A percentile compares a stretch with the other conserved stretches of the same genome.
Evolutionary conservation across 2,113 vertebrate species (phyloP).

Genomic region (Daubentonia madagascariensis): DNA sequence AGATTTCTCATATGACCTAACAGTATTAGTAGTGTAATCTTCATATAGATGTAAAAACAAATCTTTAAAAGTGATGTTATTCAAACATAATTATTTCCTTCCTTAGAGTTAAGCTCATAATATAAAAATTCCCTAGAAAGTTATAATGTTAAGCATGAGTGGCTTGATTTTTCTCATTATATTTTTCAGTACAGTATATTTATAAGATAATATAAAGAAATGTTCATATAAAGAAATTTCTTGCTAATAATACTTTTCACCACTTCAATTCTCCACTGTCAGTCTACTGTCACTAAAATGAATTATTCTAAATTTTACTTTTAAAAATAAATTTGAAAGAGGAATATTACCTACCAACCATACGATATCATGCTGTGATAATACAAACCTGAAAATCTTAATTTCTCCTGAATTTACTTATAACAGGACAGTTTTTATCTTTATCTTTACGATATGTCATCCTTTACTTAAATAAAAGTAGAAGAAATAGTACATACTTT

Average conservation of each 20-base stretch:
- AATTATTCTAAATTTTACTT: neutral
- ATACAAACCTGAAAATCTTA: neutral
- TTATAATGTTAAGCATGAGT: neutral
- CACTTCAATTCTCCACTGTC: neutral
- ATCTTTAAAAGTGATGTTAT: neutral
- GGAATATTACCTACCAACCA: neutral
- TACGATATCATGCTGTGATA: neutral
- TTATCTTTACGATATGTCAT: neutral
- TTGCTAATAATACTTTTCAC: neutral
- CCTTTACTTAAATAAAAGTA: neutral
- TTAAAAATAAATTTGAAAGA: neutral
- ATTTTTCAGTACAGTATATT: neutral
- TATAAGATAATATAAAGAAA: neutral
- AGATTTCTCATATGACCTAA: neutral
- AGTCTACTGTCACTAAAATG: neutral
- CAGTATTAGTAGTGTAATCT: neutral
- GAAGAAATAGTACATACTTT: neutral
- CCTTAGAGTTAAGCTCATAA: neutral
- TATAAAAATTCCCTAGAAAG: neutral
- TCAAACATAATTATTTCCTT: neutral
- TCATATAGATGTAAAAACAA: neutral
- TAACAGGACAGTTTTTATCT: neutral
- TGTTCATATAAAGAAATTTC: neutral
- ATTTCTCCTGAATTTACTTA: neutral
- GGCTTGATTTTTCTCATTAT: neutral